phyloP scores from a whole-genome alignment of 2,797 vertebrate species.

The Microctenopoma steveboyesi region DNA sequence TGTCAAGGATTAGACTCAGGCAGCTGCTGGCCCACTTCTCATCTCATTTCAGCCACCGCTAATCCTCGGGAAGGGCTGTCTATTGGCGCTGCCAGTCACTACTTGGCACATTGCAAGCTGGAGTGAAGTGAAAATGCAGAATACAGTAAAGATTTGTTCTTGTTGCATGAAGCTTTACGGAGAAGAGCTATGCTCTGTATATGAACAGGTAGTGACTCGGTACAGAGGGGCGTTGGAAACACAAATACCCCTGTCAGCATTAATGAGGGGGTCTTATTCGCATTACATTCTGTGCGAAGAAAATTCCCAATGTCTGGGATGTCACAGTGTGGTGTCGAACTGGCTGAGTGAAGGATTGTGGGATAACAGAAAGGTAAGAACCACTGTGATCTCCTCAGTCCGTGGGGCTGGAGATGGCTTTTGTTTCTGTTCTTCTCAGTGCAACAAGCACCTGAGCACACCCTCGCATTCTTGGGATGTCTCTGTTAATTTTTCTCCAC shows the following conservation, averaged over 20 bases:
- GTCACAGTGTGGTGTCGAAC: constrained; percentile 16
- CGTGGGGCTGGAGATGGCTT: constrained; percentile 13
- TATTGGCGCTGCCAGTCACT: constrained; percentile 30
- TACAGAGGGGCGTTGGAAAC: constrained; percentile 58
- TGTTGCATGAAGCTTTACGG: constrained; percentile 26
- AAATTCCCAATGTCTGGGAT: constrained; percentile 23
- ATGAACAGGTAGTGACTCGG: constrained; percentile 66
- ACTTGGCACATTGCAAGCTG: constrained; percentile 29
- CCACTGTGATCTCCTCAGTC: constrained; percentile 23
- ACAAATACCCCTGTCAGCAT: constrained; percentile 58
- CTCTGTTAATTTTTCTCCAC: constrained; percentile 66
- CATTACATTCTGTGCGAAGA: constrained; percentile 14
- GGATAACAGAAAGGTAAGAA: constrained; percentile 15
- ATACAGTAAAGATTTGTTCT: constrained; percentile 21
- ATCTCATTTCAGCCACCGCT: constrained; percentile 52
- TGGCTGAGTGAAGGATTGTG: constrained; percentile 37
- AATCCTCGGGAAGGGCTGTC: constrained; percentile 63
- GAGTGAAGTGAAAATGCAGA: constrained; percentile 24
- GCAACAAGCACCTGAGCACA: constrained; percentile 52
- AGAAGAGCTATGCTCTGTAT: constrained; percentile 28
- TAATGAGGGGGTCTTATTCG: constrained; percentile 1
- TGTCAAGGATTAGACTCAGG: constrained; percentile 65
- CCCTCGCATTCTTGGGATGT: constrained; percentile 51
- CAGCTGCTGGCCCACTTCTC: constrained; percentile 63
- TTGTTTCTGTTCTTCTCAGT: constrained; percentile 27